Percentiles rank a stretch among this genome's conserved stretches.
Evolutionary conservation across 2,888 invertebrate genomes (phyloP).

Genomic region (Machimus atricapillus): DNA sequence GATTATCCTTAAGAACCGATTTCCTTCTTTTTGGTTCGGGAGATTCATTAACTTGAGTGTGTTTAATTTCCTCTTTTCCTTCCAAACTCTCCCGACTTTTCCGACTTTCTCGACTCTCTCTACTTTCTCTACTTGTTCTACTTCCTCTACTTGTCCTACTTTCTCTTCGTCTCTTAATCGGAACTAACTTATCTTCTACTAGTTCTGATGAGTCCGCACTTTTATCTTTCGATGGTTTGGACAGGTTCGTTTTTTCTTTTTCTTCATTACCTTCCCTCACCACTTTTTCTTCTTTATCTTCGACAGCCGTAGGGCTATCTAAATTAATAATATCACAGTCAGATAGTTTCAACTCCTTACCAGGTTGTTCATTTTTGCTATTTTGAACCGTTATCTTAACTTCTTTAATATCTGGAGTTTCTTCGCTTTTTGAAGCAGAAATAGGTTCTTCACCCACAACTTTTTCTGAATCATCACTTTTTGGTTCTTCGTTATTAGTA

Average conservation of each 20-base stretch:
- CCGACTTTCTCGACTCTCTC: not conserved
- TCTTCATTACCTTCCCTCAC: not conserved
- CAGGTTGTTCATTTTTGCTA: not conserved
- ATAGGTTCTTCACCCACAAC: not conserved
- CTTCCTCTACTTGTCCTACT: not conserved
- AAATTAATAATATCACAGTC: conserved; percentile 32
- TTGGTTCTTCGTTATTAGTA: not conserved
- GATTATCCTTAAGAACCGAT: not conserved
- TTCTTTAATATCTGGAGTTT: not conserved
- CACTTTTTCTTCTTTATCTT: not conserved
- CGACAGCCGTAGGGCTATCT: not conserved
- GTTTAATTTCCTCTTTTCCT: not conserved
- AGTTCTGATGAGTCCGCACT: not conserved
- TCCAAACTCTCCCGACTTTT: not conserved
- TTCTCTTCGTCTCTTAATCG: not conserved
- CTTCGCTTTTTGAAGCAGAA: not conserved
- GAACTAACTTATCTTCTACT: not conserved
- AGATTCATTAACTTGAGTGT: not conserved
- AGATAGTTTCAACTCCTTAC: not conserved
- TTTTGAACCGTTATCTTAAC: not conserved
- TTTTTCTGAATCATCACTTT: not conserved
- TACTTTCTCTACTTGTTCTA: not conserved
- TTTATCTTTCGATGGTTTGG: not conserved
- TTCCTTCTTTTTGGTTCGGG: not conserved
- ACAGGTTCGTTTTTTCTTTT: not conserved